Conservation (phyloP, 2,888 invertebrate species). For the Podotricha telesiphe region DNA sequence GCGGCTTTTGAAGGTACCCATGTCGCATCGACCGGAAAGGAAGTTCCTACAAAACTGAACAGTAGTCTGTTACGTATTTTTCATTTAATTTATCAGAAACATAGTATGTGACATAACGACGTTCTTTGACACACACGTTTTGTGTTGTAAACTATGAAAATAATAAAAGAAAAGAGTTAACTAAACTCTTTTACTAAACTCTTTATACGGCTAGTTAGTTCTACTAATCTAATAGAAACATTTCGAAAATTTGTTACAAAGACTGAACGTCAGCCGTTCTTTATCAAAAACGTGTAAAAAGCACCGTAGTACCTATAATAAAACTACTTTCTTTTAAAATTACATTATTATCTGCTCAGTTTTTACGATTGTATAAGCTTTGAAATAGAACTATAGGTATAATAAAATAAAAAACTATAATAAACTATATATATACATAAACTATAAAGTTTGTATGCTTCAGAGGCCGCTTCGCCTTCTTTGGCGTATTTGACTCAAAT, state of each 20-base stretch:
- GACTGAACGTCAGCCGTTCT: not conserved
- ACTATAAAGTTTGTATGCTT: no score
- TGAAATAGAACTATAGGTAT: not conserved
- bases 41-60: no score
- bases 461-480: not conserved
- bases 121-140: no score
- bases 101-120: no score
- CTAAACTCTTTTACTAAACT: no score
- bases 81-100: no score
- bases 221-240: not conserved
- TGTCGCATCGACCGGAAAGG: no score
- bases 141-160: no score
- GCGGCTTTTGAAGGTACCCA: no score
- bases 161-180: no score
- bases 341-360: not conserved
- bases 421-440: no score
- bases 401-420: constrained; percentile 3
- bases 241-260: not conserved
- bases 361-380: constrained; percentile 17
- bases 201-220: not conserved
- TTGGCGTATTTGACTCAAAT: constrained; percentile 1
- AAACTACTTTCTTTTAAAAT: constrained; percentile 1
- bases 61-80: no score
- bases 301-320: not conserved
- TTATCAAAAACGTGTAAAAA: constrained; percentile 3